Conservation (phyloP, 2,113 vertebrate genomes). For the Oophaga pumilio region DNA sequence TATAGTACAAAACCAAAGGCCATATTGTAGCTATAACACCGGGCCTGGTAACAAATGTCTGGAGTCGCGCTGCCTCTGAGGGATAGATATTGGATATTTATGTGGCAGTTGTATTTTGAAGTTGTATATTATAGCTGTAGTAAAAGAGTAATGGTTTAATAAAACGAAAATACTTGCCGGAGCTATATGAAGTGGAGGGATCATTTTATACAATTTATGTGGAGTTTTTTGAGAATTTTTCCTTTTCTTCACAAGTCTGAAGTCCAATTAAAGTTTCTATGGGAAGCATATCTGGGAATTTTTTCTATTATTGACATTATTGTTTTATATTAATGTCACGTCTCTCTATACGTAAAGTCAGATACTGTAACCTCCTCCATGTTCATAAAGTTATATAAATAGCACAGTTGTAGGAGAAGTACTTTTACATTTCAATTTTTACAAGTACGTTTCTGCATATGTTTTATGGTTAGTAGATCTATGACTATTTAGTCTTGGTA, state of each 20-base stretch:
- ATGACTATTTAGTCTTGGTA: too few relatives aligned
- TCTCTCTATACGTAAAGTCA: neutral
- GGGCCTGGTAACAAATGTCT: conserved; percentile 30
- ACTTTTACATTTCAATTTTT: neutral
- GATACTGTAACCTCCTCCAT: neutral
- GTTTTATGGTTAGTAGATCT: too few relatives aligned
- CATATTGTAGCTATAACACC: conserved; percentile 40
- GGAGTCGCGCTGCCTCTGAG: conserved; percentile 50
- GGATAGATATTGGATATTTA: conserved; percentile 48
- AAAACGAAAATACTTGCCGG: conserved; percentile 57
- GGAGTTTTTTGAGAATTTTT: conserved; percentile 23
- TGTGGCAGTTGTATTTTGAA: conserved; percentile 48
- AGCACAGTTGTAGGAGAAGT: neutral
- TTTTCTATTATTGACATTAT: conserved; percentile 10
- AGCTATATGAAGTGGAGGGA: conserved; percentile 19
- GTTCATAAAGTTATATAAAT: neutral
- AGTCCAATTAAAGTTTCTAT: conserved; percentile 30
- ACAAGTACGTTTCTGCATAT: too few relatives aligned
- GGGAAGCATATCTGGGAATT: neutral
- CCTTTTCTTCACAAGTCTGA: conserved; percentile 1
- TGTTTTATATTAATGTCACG: neutral
- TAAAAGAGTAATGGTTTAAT: conserved; percentile 28
- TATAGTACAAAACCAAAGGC: conserved; percentile 35
- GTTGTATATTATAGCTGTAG: conserved; percentile 47
- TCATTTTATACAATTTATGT: conserved; percentile 51